Evolutionary conservation across 2,888 invertebrate genomes (phyloP).

Genomic region (Chrysomela aeneicollis): DNA sequence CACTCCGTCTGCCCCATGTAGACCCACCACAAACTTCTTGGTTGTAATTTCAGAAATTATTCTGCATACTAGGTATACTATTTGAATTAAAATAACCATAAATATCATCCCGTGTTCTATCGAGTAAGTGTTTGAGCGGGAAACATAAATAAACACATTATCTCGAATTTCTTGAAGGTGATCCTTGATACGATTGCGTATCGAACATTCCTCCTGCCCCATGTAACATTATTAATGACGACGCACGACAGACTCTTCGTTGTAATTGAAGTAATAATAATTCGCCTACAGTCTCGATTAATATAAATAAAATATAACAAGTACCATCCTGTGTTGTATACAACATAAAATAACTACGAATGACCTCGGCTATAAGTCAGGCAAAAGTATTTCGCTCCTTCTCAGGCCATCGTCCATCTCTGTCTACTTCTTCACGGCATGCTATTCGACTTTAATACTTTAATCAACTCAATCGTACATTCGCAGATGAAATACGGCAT

Average conservation of each 20-base stretch:
- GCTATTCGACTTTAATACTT: constrained; percentile 45
- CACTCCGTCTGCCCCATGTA: too few species aligned
- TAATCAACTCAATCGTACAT: constrained; percentile 48
- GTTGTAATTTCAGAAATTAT: too few species aligned
- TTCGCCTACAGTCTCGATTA: constrained; percentile 61
- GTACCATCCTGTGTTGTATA: constrained; percentile 56
- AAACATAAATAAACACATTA: too few species aligned
- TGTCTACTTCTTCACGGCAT: constrained; percentile 23
- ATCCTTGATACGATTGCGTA: neutral
- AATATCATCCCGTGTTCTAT: too few species aligned
- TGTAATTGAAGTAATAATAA: constrained; percentile 61
- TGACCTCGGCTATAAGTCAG: constrained; percentile 52
- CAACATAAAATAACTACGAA: constrained; percentile 52
- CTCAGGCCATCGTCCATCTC: neutral
- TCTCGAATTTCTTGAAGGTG: neutral
- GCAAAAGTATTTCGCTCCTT: constrained; percentile 32
- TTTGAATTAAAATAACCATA: too few species aligned
- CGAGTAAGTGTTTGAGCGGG: too few species aligned
- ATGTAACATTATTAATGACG: neutral
- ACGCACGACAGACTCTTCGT: constrained; percentile 34
- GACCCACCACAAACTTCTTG: too few species aligned
- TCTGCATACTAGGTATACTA: too few species aligned
- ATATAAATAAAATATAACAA: constrained; percentile 62
- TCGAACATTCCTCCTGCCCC: neutral
- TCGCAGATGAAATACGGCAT: constrained; percentile 42